Base-by-base conservation (phyloP, 2,888 invertebrate species). In the Priocnemis perturbator region DNA sequence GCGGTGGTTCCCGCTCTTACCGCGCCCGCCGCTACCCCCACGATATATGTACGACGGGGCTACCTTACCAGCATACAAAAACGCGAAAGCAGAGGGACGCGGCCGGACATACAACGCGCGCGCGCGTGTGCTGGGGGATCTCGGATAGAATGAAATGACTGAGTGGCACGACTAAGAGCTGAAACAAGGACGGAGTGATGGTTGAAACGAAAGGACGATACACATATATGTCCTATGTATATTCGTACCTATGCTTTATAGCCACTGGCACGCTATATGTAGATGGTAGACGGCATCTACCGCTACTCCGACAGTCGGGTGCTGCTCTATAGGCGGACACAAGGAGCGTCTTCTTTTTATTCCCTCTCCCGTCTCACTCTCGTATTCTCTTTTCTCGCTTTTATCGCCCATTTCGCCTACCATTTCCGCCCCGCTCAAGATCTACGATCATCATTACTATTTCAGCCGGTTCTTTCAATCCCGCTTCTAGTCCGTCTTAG, bases 281-380 rank as follows among this genome's bases (percentile, higher is more conserved):
- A 37, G 14, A 37, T 11, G 14, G 37, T 37, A 37, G 4, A 7
- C 37, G 37, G 11, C 37, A 11, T 37, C 14, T 11, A 74, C 76
- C 77, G 67, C 74, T 79, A 75, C 71, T 64, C 76, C 72, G 76
- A 78, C 74, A 74, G 45, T 45, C 60, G 48, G 48, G 23, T 48
- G 37, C 45, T 23, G 59, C 67, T 70, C 47, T 72, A 63, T 52
- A 61, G 75, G 71, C 67, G 76, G 73, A 78, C 68, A 81, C 72
- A 81, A 81, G 80, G 81, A 78, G 77, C 75, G 78, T 75, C 79
- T 83, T 75, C 79, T 83, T 83, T 83, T 88, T 87, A 86, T 88
- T 85, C 75, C 81, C 85, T 88, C 87, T 88, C 87, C 87, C 83
- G 87, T 87, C 87, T 88, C 83, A 81, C 83, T 86, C 81, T 79